Conservation (phyloP, 2,888 invertebrate species). For the Calameuta filiformis region DNA sequence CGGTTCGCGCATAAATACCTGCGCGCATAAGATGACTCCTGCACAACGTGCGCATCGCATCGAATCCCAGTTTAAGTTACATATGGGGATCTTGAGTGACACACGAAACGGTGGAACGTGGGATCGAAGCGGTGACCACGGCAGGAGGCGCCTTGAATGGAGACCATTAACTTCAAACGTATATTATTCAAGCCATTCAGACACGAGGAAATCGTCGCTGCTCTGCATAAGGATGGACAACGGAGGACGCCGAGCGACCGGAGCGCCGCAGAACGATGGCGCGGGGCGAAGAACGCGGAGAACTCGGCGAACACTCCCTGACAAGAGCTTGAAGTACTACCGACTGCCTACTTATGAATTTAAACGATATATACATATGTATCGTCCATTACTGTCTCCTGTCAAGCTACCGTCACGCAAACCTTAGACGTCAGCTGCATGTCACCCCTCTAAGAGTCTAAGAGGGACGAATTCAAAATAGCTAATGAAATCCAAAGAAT, state of each 20-base stretch:
- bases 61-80: not conserved
- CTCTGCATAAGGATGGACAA: conserved; percentile 46
- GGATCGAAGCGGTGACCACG: conserved; percentile 19
- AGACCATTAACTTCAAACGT: conserved; percentile 53
- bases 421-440: not conserved
- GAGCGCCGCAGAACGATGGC: not conserved
- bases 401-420: conserved; percentile 5
- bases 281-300: not conserved
- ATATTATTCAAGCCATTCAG: conserved; percentile 51
- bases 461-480: not conserved
- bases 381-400: conserved; percentile 39
- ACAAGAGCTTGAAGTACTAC: conserved; percentile 27
- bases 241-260: conserved; percentile 13
- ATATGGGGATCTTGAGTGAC: conserved; percentile 8
- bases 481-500: not conserved
- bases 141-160: conserved; percentile 47
- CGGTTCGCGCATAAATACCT: not conserved
- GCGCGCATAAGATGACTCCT: not conserved
- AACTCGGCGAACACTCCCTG: conserved; percentile 16
- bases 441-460: not conserved
- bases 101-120: conserved; percentile 25
- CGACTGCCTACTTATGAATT: conserved; percentile 39
- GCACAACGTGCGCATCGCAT: not conserved
- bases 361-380: conserved; percentile 36
- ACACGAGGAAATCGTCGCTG: conserved; percentile 43